phyloP scores from a whole-genome alignment of 1,140 invertebrate genomes.

The Octopus sinensis region DNA sequence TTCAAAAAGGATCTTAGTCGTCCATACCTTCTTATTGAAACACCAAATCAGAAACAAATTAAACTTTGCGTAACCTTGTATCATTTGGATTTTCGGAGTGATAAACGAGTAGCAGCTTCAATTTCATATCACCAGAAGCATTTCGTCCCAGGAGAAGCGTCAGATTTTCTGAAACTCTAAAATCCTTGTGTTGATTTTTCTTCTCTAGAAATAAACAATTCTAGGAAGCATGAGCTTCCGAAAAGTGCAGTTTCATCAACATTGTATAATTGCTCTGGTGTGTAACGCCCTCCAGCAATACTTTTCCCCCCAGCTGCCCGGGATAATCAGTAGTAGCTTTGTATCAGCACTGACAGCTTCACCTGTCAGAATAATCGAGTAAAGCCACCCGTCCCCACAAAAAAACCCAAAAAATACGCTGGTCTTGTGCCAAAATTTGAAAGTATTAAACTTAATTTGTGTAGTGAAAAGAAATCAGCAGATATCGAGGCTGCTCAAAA shows the following conservation, averaged over 20 bases:
- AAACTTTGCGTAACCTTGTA: background rate
- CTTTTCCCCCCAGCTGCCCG: background rate
- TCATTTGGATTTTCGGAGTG: background rate
- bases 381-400: too few relatives aligned
- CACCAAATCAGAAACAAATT: background rate
- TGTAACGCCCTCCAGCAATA: background rate
- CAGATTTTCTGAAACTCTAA: background rate
- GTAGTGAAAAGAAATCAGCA: too few relatives aligned
- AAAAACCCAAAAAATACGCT: too few relatives aligned
- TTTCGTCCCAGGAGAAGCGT: slow-evolving; percentile 1
- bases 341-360: background rate
- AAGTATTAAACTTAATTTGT: too few relatives aligned
- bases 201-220: background rate
- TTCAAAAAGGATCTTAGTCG: slow-evolving; percentile 1
- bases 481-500: too few relatives aligned
- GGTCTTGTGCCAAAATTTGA: too few relatives aligned
- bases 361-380: background rate
- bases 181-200: background rate
- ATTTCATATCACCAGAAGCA: slow-evolving; percentile 2
- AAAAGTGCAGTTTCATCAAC: background rate
- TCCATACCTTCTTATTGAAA: background rate
- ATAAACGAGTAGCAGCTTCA: slow-evolving; percentile 2
- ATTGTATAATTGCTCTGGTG: background rate
- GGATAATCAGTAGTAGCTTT: background rate
- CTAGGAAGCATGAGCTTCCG: background rate